These are phyloP conservation scores for Ctenochaetus hawaiiensis DNA, from an alignment of 2,797 vertebrate genomes.

Conservation along the genomic window DNA sequence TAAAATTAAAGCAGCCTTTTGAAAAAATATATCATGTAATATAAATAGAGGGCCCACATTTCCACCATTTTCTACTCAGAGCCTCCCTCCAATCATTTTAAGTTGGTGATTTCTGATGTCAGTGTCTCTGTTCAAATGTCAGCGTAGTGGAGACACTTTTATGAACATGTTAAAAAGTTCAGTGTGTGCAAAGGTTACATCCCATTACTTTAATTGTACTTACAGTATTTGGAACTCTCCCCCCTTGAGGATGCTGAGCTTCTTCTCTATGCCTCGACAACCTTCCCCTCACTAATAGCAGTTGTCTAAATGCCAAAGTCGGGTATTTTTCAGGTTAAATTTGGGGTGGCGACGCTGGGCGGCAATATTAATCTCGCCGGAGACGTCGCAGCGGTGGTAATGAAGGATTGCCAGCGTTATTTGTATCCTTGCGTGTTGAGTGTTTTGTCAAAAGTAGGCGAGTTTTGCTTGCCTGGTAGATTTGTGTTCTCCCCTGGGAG, in stretches of 20 bases:
- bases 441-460: constrained; percentile 88
- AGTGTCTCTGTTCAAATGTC: constrained; percentile 59
- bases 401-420: constrained; percentile 81
- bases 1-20: neutral
- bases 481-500: constrained; percentile 84
- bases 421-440: constrained; percentile 83
- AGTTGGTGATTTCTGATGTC: constrained; percentile 29
- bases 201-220: constrained; percentile 65
- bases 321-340: constrained; percentile 82
- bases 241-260: constrained; percentile 41
- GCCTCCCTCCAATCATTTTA: neutral
- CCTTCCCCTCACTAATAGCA: constrained; percentile 64
- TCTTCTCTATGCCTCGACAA: constrained; percentile 27
- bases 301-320: constrained; percentile 72
- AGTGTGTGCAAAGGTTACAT: constrained; percentile 63
- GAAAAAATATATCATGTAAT: neutral
- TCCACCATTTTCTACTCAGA: constrained; percentile 13
- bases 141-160: constrained; percentile 54
- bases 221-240: constrained; percentile 40
- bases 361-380: constrained; percentile 68
- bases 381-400: constrained; percentile 61
- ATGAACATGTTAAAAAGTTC: constrained; percentile 58
- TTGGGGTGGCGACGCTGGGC: constrained; percentile 67
- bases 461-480: constrained; percentile 86
- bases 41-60: neutral